Conservation (phyloP, 2,113 vertebrate genomes). For the Colaptes auratus region DNA sequence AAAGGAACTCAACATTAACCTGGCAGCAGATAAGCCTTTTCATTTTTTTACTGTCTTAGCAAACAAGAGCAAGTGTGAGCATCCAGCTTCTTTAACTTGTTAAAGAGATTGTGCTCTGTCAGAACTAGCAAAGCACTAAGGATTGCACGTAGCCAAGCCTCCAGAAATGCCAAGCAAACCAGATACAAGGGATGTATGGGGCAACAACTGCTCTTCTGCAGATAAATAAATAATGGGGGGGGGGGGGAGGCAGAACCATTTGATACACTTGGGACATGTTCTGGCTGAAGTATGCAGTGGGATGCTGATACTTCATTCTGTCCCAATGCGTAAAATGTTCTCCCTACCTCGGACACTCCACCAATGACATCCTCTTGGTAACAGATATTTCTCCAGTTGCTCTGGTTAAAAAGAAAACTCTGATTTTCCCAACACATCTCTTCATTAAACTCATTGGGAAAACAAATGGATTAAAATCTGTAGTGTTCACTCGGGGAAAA, state of each 20-base stretch:
- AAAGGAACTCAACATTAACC: not conserved
- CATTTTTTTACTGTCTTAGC: not conserved
- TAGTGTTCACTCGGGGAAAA: not conserved
- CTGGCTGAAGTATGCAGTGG: not conserved
- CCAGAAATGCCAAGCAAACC: not conserved
- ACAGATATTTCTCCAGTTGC: conserved; percentile 36
- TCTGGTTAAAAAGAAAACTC: conserved; percentile 18
- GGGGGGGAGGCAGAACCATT: not conserved
- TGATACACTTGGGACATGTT: conserved; percentile 12
- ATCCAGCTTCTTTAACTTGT: not conserved
- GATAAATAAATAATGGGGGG: not conserved
- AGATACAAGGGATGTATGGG: not conserved
- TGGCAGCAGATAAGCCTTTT: not conserved
- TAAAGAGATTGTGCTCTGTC: not conserved
- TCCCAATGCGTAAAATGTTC: conserved; percentile 11
- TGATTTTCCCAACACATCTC: not conserved
- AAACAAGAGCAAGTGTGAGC: not conserved
- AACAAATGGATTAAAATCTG: not conserved
- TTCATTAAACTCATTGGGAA: not conserved
- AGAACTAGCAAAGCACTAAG: conserved; percentile 16
- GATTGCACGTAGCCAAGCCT: not conserved
- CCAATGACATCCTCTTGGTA: not conserved
- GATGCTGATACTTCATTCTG: not conserved
- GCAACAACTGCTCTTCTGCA: not conserved
- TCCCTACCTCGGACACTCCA: conserved; percentile 22